Base-by-base conservation (phyloP, 2,797 vertebrate genomes). In the Ispidina picta region DNA sequence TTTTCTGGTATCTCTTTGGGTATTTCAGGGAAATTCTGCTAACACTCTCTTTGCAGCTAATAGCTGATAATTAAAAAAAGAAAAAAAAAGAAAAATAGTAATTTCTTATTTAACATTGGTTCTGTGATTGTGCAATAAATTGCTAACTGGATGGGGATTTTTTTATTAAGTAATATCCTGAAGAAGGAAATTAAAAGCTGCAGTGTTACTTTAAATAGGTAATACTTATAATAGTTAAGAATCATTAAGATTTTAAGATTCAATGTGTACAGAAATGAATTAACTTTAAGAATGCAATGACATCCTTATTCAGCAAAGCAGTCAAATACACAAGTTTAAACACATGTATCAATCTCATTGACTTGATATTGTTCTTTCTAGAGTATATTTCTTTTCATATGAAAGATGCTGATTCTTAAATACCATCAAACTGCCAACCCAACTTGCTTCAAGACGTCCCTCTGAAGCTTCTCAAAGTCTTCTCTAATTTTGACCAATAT, bases 301-400 rank as follows among this genome's bases (percentile, higher is more conserved):
- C 58, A 80, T 88, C 68, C 44, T 82, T 64, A 90, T 64, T 85
- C 78, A 91, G 65, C 26, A 71, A 68, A 37, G 58, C 75, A 91
- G 64, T 92, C 84, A 90, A 91, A 95, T 74, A 62, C 25, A 37
- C 75, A 77, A 92, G 56, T 90, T 91, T 89, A 92, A 95, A 72
- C 84, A 78, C 79, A 89, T 43, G 82, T 73, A 77, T 93, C 90
- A 90, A 81, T 95, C 78, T 91, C 90, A 90, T 89, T 94, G 93
- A 94, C 89, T 96, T 94, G 63, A 84, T 69, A 55, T 85, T 90
- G 63, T 81, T 89, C 65, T 95, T 93, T 94, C 89, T 58, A 82
- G 91, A 89, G 94, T 90, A 91, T 91, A 91, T 93, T 96, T 93
- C 94, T 86, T 96, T 95, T 96, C 83, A 92, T 95, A 91, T 93